phyloP scores from a whole-genome alignment of 2,797 vertebrate species.

The Siniperca undulata region DNA sequence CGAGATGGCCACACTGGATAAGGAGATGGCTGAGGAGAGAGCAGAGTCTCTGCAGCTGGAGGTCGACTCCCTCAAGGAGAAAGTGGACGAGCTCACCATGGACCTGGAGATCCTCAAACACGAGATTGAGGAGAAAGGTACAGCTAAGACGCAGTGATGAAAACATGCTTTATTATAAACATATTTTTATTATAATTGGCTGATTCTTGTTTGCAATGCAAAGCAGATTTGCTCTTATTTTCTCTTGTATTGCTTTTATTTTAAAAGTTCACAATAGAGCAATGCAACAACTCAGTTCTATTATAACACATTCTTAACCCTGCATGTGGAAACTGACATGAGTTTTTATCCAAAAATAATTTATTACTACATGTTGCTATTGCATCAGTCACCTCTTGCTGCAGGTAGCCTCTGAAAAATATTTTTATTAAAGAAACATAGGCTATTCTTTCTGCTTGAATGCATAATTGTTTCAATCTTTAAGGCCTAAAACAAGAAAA shows the following conservation, averaged over 20 bases:
- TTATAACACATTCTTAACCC: not conserved
- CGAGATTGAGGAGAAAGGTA: conserved; percentile 98
- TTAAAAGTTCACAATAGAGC: not conserved
- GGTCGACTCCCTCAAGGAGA: conserved; percentile 93
- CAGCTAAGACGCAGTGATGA: fast-evolving
- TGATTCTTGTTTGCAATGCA: too few species aligned
- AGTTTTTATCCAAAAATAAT: not conserved
- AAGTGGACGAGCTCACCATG: conserved; percentile 95
- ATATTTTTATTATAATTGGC: too few species aligned
- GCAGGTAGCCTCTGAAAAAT: not conserved
- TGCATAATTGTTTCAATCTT: not conserved
- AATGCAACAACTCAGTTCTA: not conserved
- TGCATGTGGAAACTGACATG: not conserved
- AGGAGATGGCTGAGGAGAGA: conserved; percentile 98
- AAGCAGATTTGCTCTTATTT: too few species aligned
- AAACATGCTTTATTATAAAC: not conserved
- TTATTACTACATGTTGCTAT: too few species aligned
- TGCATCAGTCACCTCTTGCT: not conserved
- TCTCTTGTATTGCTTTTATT: too few species aligned
- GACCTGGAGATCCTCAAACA: conserved; percentile 99
- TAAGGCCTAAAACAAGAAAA: not conserved
- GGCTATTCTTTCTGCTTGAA: not conserved
- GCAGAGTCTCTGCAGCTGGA: conserved; percentile 97
- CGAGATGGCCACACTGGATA: conserved; percentile 98
- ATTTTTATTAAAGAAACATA: not conserved